Evolutionary conservation across 1,140 invertebrate genomes (phyloP), one percentile per base, ranked within the genome.

Genomic region (Physella acuta): DNA sequence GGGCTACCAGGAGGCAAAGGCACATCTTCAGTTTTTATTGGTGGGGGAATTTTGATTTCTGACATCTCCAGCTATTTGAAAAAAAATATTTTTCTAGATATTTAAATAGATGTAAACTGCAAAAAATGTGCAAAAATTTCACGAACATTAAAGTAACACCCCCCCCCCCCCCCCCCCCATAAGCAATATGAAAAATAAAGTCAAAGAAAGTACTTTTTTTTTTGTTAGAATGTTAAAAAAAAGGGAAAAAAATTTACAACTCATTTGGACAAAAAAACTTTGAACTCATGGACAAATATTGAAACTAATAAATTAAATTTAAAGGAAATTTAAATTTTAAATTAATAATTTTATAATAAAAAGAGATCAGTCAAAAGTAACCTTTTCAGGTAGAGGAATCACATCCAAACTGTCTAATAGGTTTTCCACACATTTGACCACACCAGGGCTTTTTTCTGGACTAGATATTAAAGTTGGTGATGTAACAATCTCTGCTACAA

Each of bases 21-120:
- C 16, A 68, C 66, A 68, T 68, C 66, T 60, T 68, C 66, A 44
- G 66, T 68, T 36, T 60, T 68, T 24, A 68, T 44, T 17, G 66
- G 66, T 1, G 66, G 66, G 16, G 66, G 66, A 1, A 68, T 68
- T 28, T 59, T n/a, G 36, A 68, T 68, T n/a, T 58, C 66, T 33
- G 66, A 68, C 55, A 68, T 51, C 0, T 68, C 55, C 36, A 68
- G 11, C 66, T 68, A n/a, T n/a, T n/a, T n/a, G n/a, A n/a, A n/a
- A n/a, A n/a, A n/a, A n/a, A n/a, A n/a, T n/a, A n/a, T n/a, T n/a
- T n/a, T n/a, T n/a, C n/a, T n/a, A n/a, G n/a, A n/a, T n/a, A n/a
- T n/a, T n/a, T n/a, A n/a, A n/a, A n/a, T n/a, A n/a, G n/a, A n/a
- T n/a, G n/a, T n/a, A n/a, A n/a, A n/a, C n/a, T n/a, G n/a, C n/a